phyloP scores from a whole-genome alignment of 2,797 vertebrate genomes.

The Oryzias dopingdopingensis region DNA sequence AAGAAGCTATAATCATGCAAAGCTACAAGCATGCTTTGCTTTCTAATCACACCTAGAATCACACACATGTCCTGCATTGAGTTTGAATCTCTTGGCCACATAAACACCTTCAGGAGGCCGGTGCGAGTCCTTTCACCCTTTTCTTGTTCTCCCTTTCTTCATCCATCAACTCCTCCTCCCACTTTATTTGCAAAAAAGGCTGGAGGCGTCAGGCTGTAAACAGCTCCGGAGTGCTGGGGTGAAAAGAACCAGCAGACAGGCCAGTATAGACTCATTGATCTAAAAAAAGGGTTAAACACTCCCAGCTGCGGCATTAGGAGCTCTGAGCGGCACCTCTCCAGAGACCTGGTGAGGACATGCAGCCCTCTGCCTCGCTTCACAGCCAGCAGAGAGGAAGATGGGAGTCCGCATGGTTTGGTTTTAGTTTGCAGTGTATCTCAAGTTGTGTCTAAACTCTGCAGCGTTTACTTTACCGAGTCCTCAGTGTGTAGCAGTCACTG shows the following conservation, averaged over 20 bases:
- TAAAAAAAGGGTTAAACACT: conserved; percentile 61
- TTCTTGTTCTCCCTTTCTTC: conserved; percentile 19
- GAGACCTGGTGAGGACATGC: conserved; percentile 39
- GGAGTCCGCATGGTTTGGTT: conserved; percentile 30
- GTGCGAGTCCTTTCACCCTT: conserved; percentile 46
- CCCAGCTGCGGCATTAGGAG: conserved; percentile 68
- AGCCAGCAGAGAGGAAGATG: conserved; percentile 24
- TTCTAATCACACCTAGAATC: conserved; percentile 30
- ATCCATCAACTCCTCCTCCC: conserved; percentile 24
- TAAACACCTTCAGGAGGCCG: conserved; percentile 23
- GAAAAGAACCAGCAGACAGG: conserved; percentile 71
- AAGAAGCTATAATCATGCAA: conserved; percentile 41
- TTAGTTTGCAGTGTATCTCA: conserved; percentile 31
- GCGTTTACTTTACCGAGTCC: conserved; percentile 9
- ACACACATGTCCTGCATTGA: conserved; percentile 1
- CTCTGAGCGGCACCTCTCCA: conserved; percentile 51
- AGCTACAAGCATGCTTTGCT: conserved; percentile 39
- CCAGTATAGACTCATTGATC: conserved; percentile 44
- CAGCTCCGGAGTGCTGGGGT: conserved; percentile 60
- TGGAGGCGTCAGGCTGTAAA: conserved; percentile 69
- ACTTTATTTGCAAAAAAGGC: conserved; percentile 49
- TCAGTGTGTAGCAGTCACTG: conserved; percentile 16
- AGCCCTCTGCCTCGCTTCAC: conserved; percentile 19
- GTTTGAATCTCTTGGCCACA: neutral
- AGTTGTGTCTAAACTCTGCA: conserved; percentile 29